These are phyloP conservation scores for Copidosoma floridanum DNA, from an alignment of 1,140 invertebrate genomes.

Conservation along the genomic window DNA sequence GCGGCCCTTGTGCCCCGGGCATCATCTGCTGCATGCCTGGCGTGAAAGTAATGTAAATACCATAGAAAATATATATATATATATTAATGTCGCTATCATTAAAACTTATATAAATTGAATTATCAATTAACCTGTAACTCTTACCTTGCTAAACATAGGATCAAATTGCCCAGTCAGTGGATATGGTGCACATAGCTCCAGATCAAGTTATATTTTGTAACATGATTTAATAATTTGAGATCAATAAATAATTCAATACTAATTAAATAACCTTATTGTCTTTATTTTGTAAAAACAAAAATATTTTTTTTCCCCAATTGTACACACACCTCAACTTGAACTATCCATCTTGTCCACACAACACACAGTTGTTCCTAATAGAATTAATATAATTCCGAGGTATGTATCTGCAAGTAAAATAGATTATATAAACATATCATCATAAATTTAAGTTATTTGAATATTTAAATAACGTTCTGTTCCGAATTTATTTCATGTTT, in stretches of 20 bases:
- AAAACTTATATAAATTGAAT: constrained; percentile 20
- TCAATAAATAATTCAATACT: constrained; percentile 36
- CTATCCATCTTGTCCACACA: constrained; percentile 49
- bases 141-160: constrained; percentile 18
- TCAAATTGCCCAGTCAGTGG: constrained; percentile 5
- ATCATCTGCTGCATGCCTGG: no score
- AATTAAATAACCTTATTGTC: constrained; percentile 1
- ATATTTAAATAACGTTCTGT: neutral
- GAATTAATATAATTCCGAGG: constrained; percentile 50
- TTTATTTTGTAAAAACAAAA: no score
- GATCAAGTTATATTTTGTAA: constrained; percentile 46
- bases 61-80: no score
- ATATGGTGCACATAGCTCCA: constrained; percentile 22
- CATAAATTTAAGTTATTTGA: constrained; percentile 18
- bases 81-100: constrained; percentile 13
- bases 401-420: constrained; percentile 55
- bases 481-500: no score
- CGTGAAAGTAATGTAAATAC: constrained; percentile 21
- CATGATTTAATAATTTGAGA: constrained; percentile 42
- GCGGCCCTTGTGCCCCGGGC: constrained; percentile 53
- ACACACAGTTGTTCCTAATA: constrained; percentile 54
- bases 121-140: constrained; percentile 10
- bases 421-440: constrained; percentile 15
- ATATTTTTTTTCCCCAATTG: no score
- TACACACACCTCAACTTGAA: no score